phyloP scores from a whole-genome alignment of 2,797 vertebrate genomes.

The Lepilemur ruficaudatus region DNA sequence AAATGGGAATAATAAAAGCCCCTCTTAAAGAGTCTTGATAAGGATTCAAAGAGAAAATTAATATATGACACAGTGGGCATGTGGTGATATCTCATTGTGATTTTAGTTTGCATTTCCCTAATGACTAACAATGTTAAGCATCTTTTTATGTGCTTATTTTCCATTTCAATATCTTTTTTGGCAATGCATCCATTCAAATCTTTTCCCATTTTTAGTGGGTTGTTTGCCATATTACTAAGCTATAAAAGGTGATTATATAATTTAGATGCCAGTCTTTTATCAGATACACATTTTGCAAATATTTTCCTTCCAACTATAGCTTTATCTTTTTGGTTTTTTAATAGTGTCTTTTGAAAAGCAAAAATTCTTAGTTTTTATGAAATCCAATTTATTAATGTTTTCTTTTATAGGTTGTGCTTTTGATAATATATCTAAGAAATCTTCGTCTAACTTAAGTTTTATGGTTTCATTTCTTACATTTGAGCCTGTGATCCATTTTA shows the following conservation, averaged over 20 bases:
- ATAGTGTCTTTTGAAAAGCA: background rate
- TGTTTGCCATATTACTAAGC: background rate
- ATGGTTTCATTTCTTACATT: background rate
- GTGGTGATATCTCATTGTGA: background rate
- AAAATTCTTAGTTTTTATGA: background rate
- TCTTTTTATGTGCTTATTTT: background rate
- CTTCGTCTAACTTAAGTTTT: background rate
- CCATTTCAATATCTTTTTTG: background rate
- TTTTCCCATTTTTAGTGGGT: background rate
- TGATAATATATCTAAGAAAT: background rate
- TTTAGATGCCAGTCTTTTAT: background rate
- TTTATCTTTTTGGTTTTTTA: slow-evolving; percentile 21
- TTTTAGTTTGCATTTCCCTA: background rate
- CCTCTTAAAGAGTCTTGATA: background rate
- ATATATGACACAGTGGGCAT: background rate
- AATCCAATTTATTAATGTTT: background rate
- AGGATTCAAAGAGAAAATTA: background rate
- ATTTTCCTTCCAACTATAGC: background rate
- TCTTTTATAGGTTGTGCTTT: background rate
- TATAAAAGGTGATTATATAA: background rate
- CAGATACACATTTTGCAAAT: background rate
- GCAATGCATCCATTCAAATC: background rate
- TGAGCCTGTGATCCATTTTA: slow-evolving; percentile 9
- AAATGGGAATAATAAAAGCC: background rate
- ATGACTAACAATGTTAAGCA: background rate